Base-by-base conservation (phyloP, 2,888 invertebrate species). In the Caenorhabditis imperialis region DNA sequence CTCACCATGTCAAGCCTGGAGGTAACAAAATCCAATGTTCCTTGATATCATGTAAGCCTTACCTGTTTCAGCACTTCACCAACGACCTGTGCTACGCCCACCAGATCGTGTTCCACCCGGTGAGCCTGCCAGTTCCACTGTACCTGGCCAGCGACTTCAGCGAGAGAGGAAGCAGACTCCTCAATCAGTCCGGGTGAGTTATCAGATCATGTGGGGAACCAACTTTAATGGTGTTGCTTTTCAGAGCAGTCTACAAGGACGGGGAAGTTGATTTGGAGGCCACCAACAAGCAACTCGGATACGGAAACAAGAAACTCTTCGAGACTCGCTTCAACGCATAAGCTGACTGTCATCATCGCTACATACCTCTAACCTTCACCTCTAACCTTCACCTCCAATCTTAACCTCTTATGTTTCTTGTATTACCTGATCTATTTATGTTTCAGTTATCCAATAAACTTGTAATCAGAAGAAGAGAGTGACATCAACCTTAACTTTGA, bases 261-360 rank as follows among this genome's bases (percentile, higher is more conserved):
- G 42, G 33, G 7, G 25, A 12, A 0, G 3, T 65, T 18, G 65
- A 65, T 16, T 10, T 65, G 4, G 50, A 7, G 7, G 50, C 40
- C 0, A 65, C 65, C 12, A 65, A 65, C 42, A 22, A 22, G 5
- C 2, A 33, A n/a, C 40, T 18, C 22, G 65, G 65, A 2, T 65
- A 55, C 48, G 30, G 22, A 3, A 8, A 18, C 42, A 65, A 55
- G 18, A 10, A 7, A 0, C 25, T 65, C 2, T 48, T 33, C n/a
- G 25, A 14, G 2, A 48, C 55, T 8, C 65, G 65, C 16, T 65
- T 55, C 55, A 65, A 65, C 23, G 65, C 65, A 6, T 65, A 55
- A 53, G n/a, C n/a, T n/a, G n/a, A n/a, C n/a, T n/a, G n/a, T n/a
- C n/a, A n/a, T n/a, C n/a, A n/a, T n/a, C n/a, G n/a, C n/a, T n/a